Evolutionary conservation across 2,888 invertebrate genomes (phyloP).

Genomic region (Idaea straminata): DNA sequence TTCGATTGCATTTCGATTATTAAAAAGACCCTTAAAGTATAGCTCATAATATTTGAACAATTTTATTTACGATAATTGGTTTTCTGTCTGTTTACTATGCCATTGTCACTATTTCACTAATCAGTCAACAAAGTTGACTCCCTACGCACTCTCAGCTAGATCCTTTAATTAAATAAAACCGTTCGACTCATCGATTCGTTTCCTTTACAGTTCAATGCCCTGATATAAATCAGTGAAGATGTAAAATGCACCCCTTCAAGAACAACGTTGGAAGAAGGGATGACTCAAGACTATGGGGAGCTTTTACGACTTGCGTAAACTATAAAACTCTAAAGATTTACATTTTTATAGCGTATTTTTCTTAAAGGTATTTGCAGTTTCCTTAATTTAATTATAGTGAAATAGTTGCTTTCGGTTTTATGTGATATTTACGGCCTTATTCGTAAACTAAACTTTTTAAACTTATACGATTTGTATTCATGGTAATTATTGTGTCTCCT

Average conservation of each 20-base stretch:
- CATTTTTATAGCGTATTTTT: constrained; percentile 20
- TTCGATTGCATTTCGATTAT: too few relatives aligned
- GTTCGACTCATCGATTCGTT: neutral
- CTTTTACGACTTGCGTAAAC: constrained; percentile 22
- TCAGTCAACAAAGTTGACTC: too few relatives aligned
- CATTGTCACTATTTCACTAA: too few relatives aligned
- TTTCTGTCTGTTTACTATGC: too few relatives aligned
- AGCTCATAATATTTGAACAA: too few relatives aligned
- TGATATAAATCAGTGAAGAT: neutral
- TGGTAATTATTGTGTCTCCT: too few relatives aligned
- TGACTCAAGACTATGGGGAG: constrained; percentile 21
- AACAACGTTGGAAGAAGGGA: constrained; percentile 6
- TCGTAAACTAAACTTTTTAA: too few relatives aligned
- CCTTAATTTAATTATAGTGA: neutral
- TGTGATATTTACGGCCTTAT: neutral
- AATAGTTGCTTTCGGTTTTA: neutral
- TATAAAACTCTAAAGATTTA: constrained; percentile 16
- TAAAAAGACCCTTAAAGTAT: too few relatives aligned
- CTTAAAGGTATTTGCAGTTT: neutral
- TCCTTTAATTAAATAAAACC: neutral
- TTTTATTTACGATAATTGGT: too few relatives aligned
- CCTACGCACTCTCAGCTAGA: neutral
- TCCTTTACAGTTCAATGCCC: neutral
- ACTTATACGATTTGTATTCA: too few relatives aligned
- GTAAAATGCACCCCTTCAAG: neutral